Conservation (phyloP, 2,888 invertebrate genomes). For the Neoascia interrupta region DNA sequence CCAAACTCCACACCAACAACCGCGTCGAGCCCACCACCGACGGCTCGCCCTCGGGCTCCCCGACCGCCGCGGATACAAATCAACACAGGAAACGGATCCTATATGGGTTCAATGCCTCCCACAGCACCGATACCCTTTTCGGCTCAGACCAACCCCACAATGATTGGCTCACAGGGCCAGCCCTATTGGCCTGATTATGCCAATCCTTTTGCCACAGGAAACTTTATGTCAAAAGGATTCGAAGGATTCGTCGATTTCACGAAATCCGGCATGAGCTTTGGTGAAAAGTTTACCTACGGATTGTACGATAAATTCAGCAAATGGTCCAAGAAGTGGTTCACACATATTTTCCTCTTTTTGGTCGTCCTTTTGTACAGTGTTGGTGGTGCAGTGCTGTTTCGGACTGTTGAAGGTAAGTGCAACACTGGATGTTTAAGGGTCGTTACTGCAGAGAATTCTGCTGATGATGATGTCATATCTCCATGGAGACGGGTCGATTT, state of each 20-base stretch:
- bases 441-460: constrained; percentile 26
- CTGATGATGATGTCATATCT: constrained; percentile 53
- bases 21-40: constrained; percentile 68
- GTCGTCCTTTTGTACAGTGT: constrained; percentile 89
- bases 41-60: constrained; percentile 73
- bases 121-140: constrained; percentile 73
- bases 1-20: constrained; percentile 29
- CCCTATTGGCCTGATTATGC: constrained; percentile 78
- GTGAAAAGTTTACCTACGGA: constrained; percentile 90
- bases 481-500: constrained; percentile 41
- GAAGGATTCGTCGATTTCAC: constrained; percentile 89
- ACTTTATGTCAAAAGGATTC: constrained; percentile 90
- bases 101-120: constrained; percentile 74
- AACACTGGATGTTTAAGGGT: background rate
- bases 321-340: constrained; percentile 92
- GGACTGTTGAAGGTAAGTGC: constrained; percentile 87
- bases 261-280: constrained; percentile 89
- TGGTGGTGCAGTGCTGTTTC: constrained; percentile 90
- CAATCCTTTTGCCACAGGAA: constrained; percentile 83
- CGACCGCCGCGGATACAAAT: constrained; percentile 78
- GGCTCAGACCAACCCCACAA: constrained; percentile 72
- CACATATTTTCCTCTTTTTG: constrained; percentile 90
- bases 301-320: constrained; percentile 88
- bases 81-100: constrained; percentile 72
- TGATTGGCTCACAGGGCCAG: constrained; percentile 70